Percentiles rank a stretch among this genome's conserved stretches.
Evolutionary conservation across 2,113 vertebrate species (phyloP).

Genomic region (Antechinus stuartii): DNA sequence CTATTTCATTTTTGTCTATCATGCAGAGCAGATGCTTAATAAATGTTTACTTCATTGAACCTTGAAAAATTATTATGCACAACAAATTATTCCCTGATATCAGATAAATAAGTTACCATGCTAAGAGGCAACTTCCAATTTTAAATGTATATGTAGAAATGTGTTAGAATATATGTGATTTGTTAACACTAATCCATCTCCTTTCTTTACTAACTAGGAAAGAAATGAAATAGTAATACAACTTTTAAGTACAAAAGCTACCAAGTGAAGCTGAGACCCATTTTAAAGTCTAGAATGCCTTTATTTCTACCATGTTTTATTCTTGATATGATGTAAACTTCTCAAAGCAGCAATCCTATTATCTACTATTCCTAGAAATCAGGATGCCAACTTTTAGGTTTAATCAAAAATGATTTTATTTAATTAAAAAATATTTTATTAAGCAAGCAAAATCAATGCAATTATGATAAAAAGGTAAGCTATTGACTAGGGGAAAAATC

Average conservation of each 20-base stretch:
- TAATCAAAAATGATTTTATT: too few species aligned
- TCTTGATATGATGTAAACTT: too few species aligned
- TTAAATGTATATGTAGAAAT: constrained; percentile 14
- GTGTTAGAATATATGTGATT: background rate
- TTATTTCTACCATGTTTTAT: background rate
- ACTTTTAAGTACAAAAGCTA: constrained; percentile 10
- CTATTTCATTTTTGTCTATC: too few species aligned
- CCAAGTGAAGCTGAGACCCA: constrained; percentile 21
- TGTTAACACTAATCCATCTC: background rate
- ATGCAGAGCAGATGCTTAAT: too few species aligned
- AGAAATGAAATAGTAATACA: constrained; percentile 34
- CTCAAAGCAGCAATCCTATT: too few species aligned
- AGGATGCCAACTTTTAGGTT: too few species aligned
- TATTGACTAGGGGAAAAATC: too few species aligned
- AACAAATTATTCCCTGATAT: constrained; percentile 16
- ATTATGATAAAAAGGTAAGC: too few species aligned
- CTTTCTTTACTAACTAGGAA: constrained; percentile 39
- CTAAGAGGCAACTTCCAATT: constrained; percentile 23
- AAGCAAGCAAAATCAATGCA: too few species aligned
- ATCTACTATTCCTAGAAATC: too few species aligned
- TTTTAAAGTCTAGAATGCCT: constrained; percentile 18
- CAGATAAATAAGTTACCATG: background rate
- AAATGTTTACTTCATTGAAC: too few species aligned
- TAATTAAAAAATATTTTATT: too few species aligned
- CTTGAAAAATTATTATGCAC: background rate